Base-by-base conservation (phyloP, 1,140 invertebrate genomes). In the Pemphigus obesinymphae region DNA sequence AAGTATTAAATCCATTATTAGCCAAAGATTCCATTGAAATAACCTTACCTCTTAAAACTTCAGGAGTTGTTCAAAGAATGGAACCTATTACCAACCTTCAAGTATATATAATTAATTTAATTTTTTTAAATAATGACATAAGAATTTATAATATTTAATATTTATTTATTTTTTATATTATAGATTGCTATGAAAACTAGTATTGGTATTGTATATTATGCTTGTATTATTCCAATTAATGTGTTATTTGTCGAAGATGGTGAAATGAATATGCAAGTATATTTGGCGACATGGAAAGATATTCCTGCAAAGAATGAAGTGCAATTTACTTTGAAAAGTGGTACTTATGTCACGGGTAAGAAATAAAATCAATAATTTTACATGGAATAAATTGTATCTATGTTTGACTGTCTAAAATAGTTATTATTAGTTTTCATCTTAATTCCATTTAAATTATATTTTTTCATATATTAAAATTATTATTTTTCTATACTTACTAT, bases 161-260 rank as follows among this genome's bases (percentile, higher is more conserved):
- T 43, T 37, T 80, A 83, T n/a, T n/a, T n/a, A n/a, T n/a, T n/a
- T n/a, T n/a, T 82, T 84, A n/a, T n/a, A n/a, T n/a, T 89, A 11
- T 88, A 96, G 92, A 95, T 99, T 82, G 98, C 98, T 15, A 91
- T 99, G 17, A 99, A 99, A 88, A 99, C 99, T 89, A 99, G 97
- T 88, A 96, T 99, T 31, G 97, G 98, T 88, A 95, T 99, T 3
- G 97, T 99, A 87, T 99, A 99, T 88, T 99, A 98, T 89, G 96
- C 97, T 61, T 95, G 94, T 85, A 87, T 96, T 31, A 93, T 99
- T 31, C 97, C 97, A 23, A 94, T 97, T 86, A 94, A 99, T 87
- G 92, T 96, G 0, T 92, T 97, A 82, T 99, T 99, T 87, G 90
- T 91, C 2, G 97, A 99, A 87, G 97, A 99, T 89, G 98, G 98